Conservation (phyloP, 2,797 vertebrate species). For the Gymnopithys bicolor region DNA sequence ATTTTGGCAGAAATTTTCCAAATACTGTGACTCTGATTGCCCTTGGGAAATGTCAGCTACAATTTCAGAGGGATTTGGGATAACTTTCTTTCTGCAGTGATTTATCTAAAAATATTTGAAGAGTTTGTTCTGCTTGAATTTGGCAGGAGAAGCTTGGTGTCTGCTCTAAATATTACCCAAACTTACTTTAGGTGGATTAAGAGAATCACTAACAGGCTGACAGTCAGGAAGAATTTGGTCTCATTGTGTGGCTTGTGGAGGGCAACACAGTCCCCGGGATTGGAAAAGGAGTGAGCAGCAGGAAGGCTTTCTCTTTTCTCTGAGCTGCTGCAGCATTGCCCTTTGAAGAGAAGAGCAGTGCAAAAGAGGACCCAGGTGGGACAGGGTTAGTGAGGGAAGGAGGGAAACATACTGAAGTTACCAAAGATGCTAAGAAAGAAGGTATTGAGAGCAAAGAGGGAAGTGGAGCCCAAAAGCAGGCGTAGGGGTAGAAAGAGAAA, state of each 20-base stretch:
- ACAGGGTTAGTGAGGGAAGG: background rate
- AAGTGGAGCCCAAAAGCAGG: background rate
- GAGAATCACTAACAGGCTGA: background rate
- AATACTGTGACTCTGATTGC: background rate
- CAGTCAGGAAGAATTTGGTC: background rate
- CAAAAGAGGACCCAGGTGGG: fast-evolving
- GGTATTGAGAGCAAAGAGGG: fast-evolving
- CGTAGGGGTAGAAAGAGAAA: background rate
- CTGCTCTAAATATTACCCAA: background rate
- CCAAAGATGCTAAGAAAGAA: background rate
- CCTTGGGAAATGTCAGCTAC: background rate
- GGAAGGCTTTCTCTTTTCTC: background rate
- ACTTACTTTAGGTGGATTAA: background rate
- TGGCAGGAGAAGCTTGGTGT: background rate
- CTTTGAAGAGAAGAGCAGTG: background rate
- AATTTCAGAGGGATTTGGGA: background rate
- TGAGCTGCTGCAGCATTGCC: fast-evolving
- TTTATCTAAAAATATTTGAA: background rate
- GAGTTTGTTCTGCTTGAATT: background rate
- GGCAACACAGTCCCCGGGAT: background rate
- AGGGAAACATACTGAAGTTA: background rate
- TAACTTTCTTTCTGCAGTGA: background rate
- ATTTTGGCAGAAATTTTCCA: background rate
- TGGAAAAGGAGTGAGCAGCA: background rate
- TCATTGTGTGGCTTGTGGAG: background rate